Evolutionary conservation across 2,888 invertebrate species (phyloP).

Genomic region (Torymus texanus): DNA sequence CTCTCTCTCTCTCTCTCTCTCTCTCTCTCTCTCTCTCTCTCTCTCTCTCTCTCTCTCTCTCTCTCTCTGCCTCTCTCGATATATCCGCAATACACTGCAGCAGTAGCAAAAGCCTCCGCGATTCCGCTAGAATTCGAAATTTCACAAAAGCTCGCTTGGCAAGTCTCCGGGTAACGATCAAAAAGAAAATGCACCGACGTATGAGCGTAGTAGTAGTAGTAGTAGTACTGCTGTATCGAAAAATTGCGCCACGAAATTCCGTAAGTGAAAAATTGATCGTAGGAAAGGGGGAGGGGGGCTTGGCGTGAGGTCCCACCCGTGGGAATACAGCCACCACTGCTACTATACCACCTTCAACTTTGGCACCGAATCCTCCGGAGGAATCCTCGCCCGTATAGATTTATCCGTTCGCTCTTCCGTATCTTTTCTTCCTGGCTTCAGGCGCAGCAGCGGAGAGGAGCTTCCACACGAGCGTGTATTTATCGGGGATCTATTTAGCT

Average conservation of each 20-base stretch:
- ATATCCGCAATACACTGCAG: too few species aligned
- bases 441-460: too few species aligned
- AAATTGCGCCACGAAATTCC: conserved; percentile 60
- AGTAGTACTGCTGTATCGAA: conserved; percentile 41
- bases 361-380: conserved; percentile 26
- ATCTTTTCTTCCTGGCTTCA: neutral
- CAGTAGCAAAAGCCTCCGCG: neutral
- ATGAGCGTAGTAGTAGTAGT: neutral
- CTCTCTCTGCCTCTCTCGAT: too few species aligned
- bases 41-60: too few species aligned
- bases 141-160: neutral
- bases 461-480: too few species aligned
- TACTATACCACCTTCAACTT: neutral
- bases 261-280: conserved; percentile 67
- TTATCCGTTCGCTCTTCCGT: conserved; percentile 14
- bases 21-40: too few species aligned
- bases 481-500: too few species aligned
- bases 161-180: neutral
- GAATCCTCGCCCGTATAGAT: conserved; percentile 15
- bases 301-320: conserved; percentile 53
- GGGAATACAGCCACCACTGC: conserved; percentile 44
- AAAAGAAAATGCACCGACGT: neutral
- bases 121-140: neutral
- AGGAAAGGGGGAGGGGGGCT: neutral
- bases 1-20: too few species aligned